Evolutionary conservation across 1,140 invertebrate species (phyloP).

Genomic region (Papilio polytes): DNA sequence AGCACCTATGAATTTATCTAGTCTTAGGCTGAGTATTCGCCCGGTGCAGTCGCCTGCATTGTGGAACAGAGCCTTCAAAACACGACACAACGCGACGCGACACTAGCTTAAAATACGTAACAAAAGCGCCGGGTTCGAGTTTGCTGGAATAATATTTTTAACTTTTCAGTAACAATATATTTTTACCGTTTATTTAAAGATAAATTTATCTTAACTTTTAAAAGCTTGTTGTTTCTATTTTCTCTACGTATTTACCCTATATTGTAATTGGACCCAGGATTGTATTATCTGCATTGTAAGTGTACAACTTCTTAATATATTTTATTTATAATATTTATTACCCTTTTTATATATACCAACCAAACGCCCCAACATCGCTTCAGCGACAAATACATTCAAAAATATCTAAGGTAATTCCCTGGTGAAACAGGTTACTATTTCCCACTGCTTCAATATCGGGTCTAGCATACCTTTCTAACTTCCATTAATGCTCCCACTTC

Average conservation of each 20-base stretch:
- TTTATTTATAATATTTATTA: background rate
- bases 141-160: background rate
- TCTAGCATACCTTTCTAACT: too few species aligned
- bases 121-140: background rate
- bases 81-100: constrained; percentile 10
- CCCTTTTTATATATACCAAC: background rate
- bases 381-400: too few species aligned
- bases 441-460: too few species aligned
- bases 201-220: background rate
- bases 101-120: constrained; percentile 34
- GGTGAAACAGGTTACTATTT: too few species aligned
- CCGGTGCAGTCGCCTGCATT: constrained; percentile 74
- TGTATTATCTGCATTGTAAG: background rate
- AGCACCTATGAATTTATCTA: constrained; percentile 80
- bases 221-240: background rate
- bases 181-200: background rate
- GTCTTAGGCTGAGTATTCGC: constrained; percentile 72
- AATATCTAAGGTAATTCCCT: too few species aligned
- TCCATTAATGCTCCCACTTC: too few species aligned
- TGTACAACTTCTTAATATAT: background rate
- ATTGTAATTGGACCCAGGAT: background rate
- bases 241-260: background rate
- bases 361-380: too few species aligned
- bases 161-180: background rate
- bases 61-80: constrained; percentile 54